phyloP scores from a whole-genome alignment of 2,797 vertebrate genomes.

The Semotilus atromaculatus region DNA sequence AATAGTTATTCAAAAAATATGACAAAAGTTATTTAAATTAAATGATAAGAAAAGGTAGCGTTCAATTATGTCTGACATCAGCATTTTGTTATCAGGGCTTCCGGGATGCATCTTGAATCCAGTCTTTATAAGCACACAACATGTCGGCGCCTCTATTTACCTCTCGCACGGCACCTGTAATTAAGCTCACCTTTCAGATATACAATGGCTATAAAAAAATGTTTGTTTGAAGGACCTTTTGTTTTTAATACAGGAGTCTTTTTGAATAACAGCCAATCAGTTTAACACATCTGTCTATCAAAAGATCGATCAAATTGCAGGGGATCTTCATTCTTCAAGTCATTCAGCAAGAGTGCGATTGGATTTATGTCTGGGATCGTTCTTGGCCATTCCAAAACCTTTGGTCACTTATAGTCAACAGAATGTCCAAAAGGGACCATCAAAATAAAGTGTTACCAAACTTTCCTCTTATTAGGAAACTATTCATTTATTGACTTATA shows the following conservation, averaged over 20 bases:
- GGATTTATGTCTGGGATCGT: not conserved
- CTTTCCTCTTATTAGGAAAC: not conserved
- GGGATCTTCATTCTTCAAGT: not conserved
- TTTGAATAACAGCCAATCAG: no score
- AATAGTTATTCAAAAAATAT: not conserved
- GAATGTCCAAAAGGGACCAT: no score
- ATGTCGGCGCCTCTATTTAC: not conserved
- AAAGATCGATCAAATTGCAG: not conserved
- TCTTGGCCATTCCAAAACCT: not conserved
- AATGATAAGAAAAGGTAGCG: not conserved
- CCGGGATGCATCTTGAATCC: not conserved
- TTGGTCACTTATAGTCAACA: no score
- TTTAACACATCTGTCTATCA: not conserved
- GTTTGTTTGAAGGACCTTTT: no score
- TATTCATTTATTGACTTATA: not conserved
- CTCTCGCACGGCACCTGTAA: not conserved
- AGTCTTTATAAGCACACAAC: not conserved
- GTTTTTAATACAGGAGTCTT: not conserved
- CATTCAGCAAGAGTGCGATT: not conserved
- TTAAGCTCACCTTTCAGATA: not conserved
- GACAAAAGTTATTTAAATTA: not conserved
- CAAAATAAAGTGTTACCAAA: no score
- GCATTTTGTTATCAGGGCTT: not conserved
- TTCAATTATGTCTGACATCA: not conserved
- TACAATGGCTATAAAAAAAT: not conserved